These are phyloP conservation scores for Tyrophagus putrescentiae DNA, from an alignment of 1,140 invertebrate genomes.

Conservation along the genomic window DNA sequence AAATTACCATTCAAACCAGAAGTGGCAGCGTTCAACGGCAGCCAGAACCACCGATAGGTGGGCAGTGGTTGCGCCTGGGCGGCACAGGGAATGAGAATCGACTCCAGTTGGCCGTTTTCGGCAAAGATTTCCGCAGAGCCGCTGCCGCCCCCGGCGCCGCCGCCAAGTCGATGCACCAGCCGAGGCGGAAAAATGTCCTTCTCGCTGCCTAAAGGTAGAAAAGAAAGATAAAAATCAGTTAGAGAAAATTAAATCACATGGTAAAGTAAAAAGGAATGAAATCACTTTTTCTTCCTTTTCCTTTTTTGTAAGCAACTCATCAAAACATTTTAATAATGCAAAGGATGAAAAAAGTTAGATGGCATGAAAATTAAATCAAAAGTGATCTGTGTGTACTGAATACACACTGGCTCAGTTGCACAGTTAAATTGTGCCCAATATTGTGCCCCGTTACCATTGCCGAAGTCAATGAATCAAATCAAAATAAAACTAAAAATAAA, in stretches of 20 bases:
- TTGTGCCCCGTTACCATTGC: no score
- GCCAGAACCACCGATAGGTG: constrained; percentile 13
- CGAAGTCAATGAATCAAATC: no score
- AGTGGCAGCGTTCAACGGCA: no score
- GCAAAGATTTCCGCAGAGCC: background rate
- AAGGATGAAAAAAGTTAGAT: background rate
- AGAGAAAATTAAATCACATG: background rate
- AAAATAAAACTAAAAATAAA: no score
- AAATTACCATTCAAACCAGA: background rate
- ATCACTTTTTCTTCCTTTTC: no score
- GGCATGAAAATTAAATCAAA: background rate
- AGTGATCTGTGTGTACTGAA: no score
- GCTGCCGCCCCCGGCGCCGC: background rate
- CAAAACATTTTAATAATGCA: no score
- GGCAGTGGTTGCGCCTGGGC: constrained; percentile 9
- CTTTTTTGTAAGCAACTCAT: background rate
- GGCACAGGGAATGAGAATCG: constrained; percentile 14
- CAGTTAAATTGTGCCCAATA: no score
- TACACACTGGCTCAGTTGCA: no score
- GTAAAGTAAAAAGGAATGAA: background rate
- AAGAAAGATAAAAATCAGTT: background rate
- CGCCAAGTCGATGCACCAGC: constrained; percentile 9
- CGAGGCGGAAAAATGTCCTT: constrained; percentile 9
- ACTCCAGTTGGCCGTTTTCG: constrained; percentile 8
- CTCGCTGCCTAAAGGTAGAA: constrained; percentile 1